phyloP scores from a whole-genome alignment of 1,140 invertebrate genomes.

The Sarcophaga bullata region DNA sequence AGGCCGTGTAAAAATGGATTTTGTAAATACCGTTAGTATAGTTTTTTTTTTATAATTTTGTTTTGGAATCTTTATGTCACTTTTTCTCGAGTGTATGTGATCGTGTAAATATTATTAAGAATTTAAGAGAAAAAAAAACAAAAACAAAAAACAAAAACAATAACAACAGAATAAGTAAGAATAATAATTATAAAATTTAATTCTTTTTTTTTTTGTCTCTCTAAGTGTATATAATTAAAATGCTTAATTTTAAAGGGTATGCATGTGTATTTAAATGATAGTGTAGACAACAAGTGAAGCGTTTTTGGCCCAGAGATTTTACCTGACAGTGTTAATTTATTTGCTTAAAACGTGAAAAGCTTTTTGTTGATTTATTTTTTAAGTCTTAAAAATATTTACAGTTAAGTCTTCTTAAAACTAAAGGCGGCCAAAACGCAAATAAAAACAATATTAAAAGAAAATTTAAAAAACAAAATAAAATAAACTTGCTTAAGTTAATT shows the following conservation, averaged over 20 bases:
- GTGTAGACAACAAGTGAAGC: not conserved
- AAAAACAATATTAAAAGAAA: no score
- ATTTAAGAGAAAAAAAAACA: no score
- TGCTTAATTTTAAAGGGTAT: not conserved
- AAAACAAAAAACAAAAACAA: no score
- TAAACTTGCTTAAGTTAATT: not conserved
- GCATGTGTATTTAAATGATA: no score
- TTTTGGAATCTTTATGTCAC: not conserved
- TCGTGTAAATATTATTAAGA: not conserved
- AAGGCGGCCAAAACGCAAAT: not conserved
- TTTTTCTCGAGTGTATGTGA: conserved; percentile 21
- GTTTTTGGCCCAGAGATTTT: not conserved
- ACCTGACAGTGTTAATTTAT: conserved; percentile 26
- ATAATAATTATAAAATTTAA: not conserved
- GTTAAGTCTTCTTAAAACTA: not conserved
- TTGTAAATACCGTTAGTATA: not conserved
- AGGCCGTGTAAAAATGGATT: not conserved
- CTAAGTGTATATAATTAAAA: not conserved
- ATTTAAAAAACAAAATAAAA: not conserved
- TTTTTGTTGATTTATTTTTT: conserved; percentile 27
- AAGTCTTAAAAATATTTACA: conserved; percentile 4
- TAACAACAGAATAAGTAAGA: not conserved
- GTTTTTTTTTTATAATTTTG: no score
- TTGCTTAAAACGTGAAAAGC: conserved; percentile 8
- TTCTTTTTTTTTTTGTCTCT: not conserved